Evolutionary conservation across 1,140 invertebrate genomes (phyloP).

Genomic region (Anthonomus grandis): DNA sequence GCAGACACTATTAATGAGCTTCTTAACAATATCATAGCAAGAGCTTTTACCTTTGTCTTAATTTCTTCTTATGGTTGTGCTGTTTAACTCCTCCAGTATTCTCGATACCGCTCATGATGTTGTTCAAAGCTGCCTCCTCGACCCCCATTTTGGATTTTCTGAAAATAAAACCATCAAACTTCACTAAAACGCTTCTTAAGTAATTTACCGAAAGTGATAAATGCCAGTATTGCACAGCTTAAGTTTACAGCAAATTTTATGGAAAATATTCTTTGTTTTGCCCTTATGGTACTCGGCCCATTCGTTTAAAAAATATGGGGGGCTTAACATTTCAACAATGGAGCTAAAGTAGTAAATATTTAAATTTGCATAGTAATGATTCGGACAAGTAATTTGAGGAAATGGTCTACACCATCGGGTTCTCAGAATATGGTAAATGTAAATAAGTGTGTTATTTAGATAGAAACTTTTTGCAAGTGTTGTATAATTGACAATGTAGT

Average conservation of each 20-base stretch:
- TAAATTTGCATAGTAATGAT: too few relatives aligned
- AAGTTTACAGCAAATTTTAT: not conserved
- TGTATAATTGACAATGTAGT: too few relatives aligned
- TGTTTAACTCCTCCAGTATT: conserved; percentile 75
- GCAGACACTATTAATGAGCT: too few relatives aligned
- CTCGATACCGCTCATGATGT: conserved; percentile 82
- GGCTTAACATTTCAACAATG: not conserved
- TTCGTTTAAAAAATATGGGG: not conserved
- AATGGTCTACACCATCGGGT: too few relatives aligned
- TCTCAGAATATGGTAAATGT: too few relatives aligned
- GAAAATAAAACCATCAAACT: too few relatives aligned
- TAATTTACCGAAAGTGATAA: conserved; percentile 1
- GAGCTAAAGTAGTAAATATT: too few relatives aligned
- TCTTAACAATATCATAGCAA: too few relatives aligned
- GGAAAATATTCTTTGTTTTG: not conserved
- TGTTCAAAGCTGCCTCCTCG: conserved; percentile 68
- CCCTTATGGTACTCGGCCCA: not conserved
- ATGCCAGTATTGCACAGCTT: not conserved
- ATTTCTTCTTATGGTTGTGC: conserved; percentile 75
- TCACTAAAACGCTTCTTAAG: too few relatives aligned
- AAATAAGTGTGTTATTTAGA: too few relatives aligned
- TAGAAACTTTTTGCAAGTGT: too few relatives aligned
- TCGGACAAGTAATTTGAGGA: too few relatives aligned
- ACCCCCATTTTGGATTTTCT: conserved; percentile 65
- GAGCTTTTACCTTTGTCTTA: conserved; percentile 70